These are phyloP conservation scores for Pecten maximus DNA, from an alignment of 2,888 invertebrate genomes.

Conservation along the genomic window DNA sequence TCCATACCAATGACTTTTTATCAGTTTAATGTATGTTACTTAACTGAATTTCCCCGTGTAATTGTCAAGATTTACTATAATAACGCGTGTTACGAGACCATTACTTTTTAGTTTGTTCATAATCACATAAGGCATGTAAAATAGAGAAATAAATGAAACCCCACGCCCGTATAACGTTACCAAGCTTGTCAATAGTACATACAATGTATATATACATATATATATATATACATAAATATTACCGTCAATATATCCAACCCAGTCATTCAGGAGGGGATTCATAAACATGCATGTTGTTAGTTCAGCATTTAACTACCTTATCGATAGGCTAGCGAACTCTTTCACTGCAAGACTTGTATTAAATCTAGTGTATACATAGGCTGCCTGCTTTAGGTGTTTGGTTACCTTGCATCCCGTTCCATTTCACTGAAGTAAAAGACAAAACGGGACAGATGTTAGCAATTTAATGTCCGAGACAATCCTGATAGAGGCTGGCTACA, in stretches of 20 bases:
- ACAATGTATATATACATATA: no score
- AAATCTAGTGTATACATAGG: background rate
- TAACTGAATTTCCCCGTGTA: background rate
- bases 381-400: background rate
- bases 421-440: constrained; percentile 28
- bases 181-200: background rate
- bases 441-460: constrained; percentile 28
- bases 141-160: background rate
- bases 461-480: background rate
- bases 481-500: background rate
- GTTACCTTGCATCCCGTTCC: constrained; percentile 16
- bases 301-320: background rate
- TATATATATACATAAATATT: no score
- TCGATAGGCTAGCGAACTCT: background rate
- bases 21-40: background rate
- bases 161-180: background rate
- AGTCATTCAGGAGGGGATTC: background rate
- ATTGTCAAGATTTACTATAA: background rate
- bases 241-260: background rate
- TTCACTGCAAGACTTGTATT: background rate
- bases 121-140: background rate
- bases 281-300: background rate
- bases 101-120: background rate
- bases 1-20: background rate
- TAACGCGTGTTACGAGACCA: background rate